Conservation (phyloP, 2,888 invertebrate genomes). For the Netelia inedita region DNA sequence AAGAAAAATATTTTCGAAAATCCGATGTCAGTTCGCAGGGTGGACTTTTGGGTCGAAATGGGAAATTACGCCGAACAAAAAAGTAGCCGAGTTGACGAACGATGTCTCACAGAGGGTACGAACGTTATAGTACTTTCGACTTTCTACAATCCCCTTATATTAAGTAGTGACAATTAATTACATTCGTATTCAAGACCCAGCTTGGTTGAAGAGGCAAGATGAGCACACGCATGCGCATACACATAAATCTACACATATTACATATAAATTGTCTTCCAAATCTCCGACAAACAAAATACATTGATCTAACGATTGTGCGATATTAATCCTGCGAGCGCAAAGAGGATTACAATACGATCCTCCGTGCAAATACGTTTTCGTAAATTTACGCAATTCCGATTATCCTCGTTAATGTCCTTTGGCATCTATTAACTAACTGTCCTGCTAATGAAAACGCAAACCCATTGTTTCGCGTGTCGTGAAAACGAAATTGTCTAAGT, state of each 20-base stretch:
- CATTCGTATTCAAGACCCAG: neutral
- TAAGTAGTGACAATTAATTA: neutral
- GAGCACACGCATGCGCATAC: neutral
- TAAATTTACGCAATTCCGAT: constrained; percentile 9
- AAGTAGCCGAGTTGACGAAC: neutral
- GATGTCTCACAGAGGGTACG: neutral
- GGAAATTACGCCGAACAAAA: neutral
- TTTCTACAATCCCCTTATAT: neutral
- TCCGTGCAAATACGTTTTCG: neutral
- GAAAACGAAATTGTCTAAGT: constrained; percentile 27
- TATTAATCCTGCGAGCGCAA: constrained; percentile 44
- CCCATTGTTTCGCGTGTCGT: neutral
- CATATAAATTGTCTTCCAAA: neutral
- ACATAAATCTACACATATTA: neutral
- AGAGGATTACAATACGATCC: neutral
- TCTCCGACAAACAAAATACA: neutral
- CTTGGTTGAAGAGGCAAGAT: constrained; percentile 18
- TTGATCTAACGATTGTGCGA: constrained; percentile 55
- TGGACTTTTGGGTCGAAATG: no score
- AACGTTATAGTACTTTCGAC: neutral
- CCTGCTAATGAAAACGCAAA: constrained; percentile 35
- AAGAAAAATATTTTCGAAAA: no score
- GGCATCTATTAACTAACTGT: constrained; percentile 55
- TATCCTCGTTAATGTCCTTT: constrained; percentile 37
- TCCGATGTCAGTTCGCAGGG: no score